Percentiles rank a stretch among this genome's conserved stretches.
Conservation (phyloP, 2,797 vertebrate species). For the Rhincodon typus region DNA sequence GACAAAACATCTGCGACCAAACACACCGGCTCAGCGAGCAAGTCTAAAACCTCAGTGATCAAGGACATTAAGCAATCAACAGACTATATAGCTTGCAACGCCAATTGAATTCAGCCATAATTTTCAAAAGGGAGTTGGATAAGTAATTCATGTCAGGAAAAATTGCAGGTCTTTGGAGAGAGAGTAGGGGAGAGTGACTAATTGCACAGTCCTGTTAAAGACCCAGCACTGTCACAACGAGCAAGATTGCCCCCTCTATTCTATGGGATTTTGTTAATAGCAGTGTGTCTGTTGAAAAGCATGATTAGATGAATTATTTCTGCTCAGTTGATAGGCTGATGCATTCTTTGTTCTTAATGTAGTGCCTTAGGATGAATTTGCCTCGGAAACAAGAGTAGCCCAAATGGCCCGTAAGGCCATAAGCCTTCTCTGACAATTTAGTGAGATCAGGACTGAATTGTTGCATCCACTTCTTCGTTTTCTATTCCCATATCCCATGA, state of each 20-base stretch:
- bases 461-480: too few species aligned
- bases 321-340: background rate
- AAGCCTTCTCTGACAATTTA: too few species aligned
- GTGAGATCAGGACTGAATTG: too few species aligned
- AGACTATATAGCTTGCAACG: too few species aligned
- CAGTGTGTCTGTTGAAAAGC: background rate
- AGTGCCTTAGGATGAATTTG: background rate
- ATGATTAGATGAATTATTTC: background rate
- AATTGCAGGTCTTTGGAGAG: background rate
- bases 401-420: too few species aligned
- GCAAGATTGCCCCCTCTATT: background rate
- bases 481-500: too few species aligned
- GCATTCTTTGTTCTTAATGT: background rate
- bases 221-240: background rate
- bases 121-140: background rate
- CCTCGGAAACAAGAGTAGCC: background rate
- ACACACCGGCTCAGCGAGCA: too few species aligned
- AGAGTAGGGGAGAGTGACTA: background rate
- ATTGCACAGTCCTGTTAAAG: background rate
- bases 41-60: too few species aligned
- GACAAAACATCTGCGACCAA: too few species aligned
- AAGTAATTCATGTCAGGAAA: background rate
- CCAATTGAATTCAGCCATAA: too few species aligned
- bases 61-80: too few species aligned
- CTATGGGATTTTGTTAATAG: background rate